Conservation (phyloP, 2,888 invertebrate species). For the Trichopoda pennipes region DNA sequence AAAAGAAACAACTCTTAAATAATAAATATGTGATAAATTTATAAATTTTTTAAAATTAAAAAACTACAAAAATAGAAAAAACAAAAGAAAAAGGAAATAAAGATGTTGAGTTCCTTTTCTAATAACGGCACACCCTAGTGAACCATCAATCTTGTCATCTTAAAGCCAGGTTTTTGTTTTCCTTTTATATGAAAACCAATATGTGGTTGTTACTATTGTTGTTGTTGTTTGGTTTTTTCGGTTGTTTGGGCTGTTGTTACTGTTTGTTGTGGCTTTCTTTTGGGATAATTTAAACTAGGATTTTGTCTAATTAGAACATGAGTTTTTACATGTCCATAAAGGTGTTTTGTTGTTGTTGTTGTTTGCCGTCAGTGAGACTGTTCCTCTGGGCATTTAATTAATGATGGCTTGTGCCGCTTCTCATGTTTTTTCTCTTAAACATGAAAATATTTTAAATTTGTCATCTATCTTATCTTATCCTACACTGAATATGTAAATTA, state of each 20-base stretch:
- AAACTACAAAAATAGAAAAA: no score
- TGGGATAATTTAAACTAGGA: conserved; percentile 58
- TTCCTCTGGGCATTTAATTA: conserved; percentile 53
- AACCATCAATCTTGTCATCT: conserved; percentile 58
- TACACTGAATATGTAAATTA: conserved; percentile 63
- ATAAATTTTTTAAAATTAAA: no score
- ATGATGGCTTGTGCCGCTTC: conserved; percentile 66
- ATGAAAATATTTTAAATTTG: conserved; percentile 68
- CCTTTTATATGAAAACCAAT: not conserved
- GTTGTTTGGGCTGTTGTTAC: conserved; percentile 32
- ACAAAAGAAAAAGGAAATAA: no score
- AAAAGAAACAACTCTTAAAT: no score
- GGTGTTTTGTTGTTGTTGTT: conserved; percentile 38
- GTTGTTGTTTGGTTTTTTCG: conserved; percentile 14
- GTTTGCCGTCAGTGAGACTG: conserved; percentile 15
- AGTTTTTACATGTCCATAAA: conserved; percentile 66
- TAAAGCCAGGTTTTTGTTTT: conserved; percentile 61
- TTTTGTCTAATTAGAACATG: conserved; percentile 69
- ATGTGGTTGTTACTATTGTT: conserved; percentile 42
- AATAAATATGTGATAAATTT: no score
- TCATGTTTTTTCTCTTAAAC: conserved; percentile 62
- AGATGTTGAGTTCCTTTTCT: not conserved
- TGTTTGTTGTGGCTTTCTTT: conserved; percentile 43
- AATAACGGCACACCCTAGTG: conserved; percentile 12
- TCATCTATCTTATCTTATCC: conserved; percentile 67